Conservation (phyloP, 2,888 invertebrate species). For the Acleris cristana region DNA sequence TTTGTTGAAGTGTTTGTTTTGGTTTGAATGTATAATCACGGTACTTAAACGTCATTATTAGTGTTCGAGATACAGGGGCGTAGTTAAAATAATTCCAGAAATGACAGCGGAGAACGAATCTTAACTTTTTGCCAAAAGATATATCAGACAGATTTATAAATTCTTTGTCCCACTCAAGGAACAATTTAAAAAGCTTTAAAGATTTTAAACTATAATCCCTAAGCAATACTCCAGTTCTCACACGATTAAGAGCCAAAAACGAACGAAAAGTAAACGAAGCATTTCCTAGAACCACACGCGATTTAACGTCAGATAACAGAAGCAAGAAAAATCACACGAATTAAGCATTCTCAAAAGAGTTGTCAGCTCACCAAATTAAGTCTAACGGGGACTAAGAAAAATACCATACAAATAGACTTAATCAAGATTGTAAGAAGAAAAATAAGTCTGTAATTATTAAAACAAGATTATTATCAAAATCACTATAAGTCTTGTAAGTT, state of each 20-base stretch:
- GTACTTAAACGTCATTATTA: neutral
- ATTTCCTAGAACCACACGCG: slow-evolving; percentile 55
- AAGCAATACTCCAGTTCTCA: slow-evolving; percentile 29
- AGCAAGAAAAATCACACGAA: slow-evolving; percentile 72
- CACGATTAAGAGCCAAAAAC: slow-evolving; percentile 31
- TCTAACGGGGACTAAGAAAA: slow-evolving; percentile 66
- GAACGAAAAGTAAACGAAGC: slow-evolving; percentile 32
- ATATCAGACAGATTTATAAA: no score
- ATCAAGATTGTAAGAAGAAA: slow-evolving; percentile 79
- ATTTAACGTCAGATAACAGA: slow-evolving; percentile 61
- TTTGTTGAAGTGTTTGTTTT: slow-evolving; percentile 32
- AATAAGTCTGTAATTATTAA: slow-evolving; percentile 80
- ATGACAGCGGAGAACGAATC: neutral
- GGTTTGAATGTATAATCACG: slow-evolving; percentile 16
- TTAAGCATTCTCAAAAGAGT: slow-evolving; percentile 73
- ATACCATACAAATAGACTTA: slow-evolving; percentile 76
- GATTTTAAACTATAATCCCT: no score
- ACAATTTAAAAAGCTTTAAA: no score
- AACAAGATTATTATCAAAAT: slow-evolving; percentile 82
- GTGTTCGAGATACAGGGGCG: neutral
- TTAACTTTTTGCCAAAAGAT: no score
- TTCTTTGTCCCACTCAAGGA: no score
- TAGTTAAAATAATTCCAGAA: neutral
- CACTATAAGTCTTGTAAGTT: slow-evolving; percentile 72
- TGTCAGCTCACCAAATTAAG: slow-evolving; percentile 76